Base-by-base conservation (phyloP, 2,113 vertebrate genomes). In the Corythoichthys intestinalis region DNA sequence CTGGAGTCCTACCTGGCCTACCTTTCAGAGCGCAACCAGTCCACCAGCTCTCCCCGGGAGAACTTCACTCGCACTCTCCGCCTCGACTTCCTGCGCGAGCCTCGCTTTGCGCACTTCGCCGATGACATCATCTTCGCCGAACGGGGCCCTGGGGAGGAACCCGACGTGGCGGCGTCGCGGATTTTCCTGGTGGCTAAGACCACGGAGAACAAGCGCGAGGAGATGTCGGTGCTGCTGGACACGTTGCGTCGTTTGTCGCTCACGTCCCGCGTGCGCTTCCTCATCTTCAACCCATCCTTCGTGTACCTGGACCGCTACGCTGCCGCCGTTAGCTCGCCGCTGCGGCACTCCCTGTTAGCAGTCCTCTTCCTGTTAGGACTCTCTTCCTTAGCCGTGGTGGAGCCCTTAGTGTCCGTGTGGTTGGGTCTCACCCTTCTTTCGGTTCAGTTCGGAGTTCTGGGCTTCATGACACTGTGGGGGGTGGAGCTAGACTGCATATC, bases 401-500 rank as follows among this genome's bases (percentile, higher is more conserved):
- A 98, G 86, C 95, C 97, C 7, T 92, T 99, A 81, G 96, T 97
- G 14, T 96, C 98, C 0, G 91, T 95, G 73, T 99, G 97, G 97
- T 92, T 98, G 74, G 95, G 95, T 59, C 92, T 99, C 75, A 97
- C 96, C 12, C 92, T 98, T 77, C 94, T 94, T 75, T 99, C 97
- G 0, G 97, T 98, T 53, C 96, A 98, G 87, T 99, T 99, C 50
- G 97, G 97, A 65, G 94, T 98, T 73, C 92, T 98, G 87, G 97
- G 97, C 82, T 99, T 98, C 91, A 98, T 99, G 96, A 99, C 96
- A 15, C 86, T 99, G 66, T 99, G 97, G 96, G 96, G 94, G 67
- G 96, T 98, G 82, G 94, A 98, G 91, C 89, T 99, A 84, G 97
- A 99, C 91, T 98, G 96, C 87, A 93, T 98, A 87, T 99, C 97